Evolutionary conservation across 2,113 vertebrate genomes (phyloP).

Genomic region (Fregetta grallaria): DNA sequence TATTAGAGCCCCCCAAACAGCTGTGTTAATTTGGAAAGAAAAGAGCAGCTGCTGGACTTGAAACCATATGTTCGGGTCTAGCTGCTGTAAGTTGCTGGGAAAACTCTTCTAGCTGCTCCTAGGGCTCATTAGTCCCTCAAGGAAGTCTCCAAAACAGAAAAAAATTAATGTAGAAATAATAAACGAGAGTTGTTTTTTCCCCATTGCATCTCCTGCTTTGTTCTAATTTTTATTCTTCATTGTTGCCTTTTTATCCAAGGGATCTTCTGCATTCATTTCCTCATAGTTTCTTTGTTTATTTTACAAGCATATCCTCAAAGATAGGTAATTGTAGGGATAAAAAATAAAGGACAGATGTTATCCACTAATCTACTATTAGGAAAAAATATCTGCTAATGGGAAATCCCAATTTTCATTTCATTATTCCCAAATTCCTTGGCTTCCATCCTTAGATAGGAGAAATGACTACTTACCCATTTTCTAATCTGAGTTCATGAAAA

Average conservation of each 20-base stretch:
- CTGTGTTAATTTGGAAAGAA: constrained; percentile 3
- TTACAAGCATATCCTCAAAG: background rate
- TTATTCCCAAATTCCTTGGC: background rate
- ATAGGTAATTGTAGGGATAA: background rate
- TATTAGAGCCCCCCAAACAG: background rate
- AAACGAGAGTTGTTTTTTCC: background rate
- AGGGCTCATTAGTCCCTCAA: background rate
- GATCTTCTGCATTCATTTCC: background rate
- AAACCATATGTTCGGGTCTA: constrained; percentile 20
- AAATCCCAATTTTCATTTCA: background rate
- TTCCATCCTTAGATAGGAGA: background rate
- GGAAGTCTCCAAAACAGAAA: background rate
- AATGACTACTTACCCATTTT: background rate
- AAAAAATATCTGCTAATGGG: background rate
- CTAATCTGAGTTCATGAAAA: background rate
- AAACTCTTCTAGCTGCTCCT: background rate
- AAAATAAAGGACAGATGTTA: background rate
- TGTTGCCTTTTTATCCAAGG: background rate
- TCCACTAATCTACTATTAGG: background rate
- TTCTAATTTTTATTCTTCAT: background rate
- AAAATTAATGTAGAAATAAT: background rate
- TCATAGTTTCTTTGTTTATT: background rate
- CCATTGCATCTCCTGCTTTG: background rate
- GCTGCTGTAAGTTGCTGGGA: background rate
- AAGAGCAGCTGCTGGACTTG: constrained; percentile 28